These are phyloP conservation scores for Boloria euphrosyne DNA, from an alignment of 2,888 invertebrate species.

Conservation along the genomic window DNA sequence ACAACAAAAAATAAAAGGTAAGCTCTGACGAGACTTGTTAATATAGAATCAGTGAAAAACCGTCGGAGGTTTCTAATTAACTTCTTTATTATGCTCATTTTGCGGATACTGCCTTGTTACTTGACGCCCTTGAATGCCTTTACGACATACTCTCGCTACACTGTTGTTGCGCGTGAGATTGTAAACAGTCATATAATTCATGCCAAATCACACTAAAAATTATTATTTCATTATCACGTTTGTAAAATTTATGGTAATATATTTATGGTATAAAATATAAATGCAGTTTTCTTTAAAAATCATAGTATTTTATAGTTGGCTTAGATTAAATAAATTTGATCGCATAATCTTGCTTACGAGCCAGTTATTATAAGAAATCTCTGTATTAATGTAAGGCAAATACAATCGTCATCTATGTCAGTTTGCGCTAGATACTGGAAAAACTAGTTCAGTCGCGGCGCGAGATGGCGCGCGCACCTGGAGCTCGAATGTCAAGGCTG, in stretches of 20 bases:
- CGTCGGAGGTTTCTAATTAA: constrained; percentile 48
- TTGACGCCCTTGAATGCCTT: constrained; percentile 53
- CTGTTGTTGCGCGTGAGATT: constrained; percentile 16
- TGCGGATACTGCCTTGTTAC: constrained; percentile 47
- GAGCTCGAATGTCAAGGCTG: constrained; percentile 80
- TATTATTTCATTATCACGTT: not conserved
- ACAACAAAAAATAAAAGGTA: not conserved
- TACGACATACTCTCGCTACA: constrained; percentile 20
- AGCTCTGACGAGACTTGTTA: not conserved
- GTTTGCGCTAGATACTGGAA: constrained; percentile 51
- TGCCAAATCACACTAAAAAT: constrained; percentile 1
- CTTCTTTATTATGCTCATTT: constrained; percentile 52
- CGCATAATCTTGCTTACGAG: not conserved
- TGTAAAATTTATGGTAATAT: too few species aligned
- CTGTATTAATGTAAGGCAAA: constrained; percentile 21
- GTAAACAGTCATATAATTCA: constrained; percentile 11
- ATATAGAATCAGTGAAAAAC: constrained; percentile 41
- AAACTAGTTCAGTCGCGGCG: constrained; percentile 51
- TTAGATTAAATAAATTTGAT: too few species aligned
- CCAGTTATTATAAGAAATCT: constrained; percentile 17
- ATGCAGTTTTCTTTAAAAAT: too few species aligned
- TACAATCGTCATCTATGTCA: constrained; percentile 42
- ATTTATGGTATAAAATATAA: too few species aligned
- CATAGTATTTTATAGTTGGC: too few species aligned
- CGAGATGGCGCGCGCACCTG: constrained; percentile 63